Base-by-base conservation (phyloP, 2,797 vertebrate species). In the Halcyon leucocephala region DNA sequence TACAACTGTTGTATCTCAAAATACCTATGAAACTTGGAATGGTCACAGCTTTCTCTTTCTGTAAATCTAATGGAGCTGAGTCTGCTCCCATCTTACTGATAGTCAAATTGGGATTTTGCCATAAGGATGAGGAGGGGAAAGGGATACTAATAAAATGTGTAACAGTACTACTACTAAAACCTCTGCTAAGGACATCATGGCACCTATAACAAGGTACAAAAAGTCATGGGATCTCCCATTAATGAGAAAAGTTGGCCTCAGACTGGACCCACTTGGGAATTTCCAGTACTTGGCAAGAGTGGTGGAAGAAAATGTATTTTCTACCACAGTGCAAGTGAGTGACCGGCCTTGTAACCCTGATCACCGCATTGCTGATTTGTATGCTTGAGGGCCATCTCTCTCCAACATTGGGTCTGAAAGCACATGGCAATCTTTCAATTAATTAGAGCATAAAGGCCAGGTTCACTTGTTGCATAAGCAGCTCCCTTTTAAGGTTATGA, bases 401-500 rank as follows among this genome's bases (percentile, higher is more conserved):
- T n/a, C 55, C 71, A 93, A 28, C 66, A 81, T 55, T 54, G 67
- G 51, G 20, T 77, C 69, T 91, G 54, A 92, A 94, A 82, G 86
- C 77, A 78, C 11, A 78, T 5, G 81, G 67, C 25, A 82, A 81
- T 20, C 25, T 90, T 89, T 71, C 35, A 1, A 67, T 92, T 97
- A 96, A 94, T 96, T 95, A 95, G 71, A 95, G 35, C 24, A 89
- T 37, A 87, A 78, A 91, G 44, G 17, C 21, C 3, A 0, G 6
- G 78, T 65, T 96, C 81, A 93, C 41, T 78, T 86, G 25, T 73
- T 96, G 89, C 72, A 93, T 85, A 89, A 86, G 25, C 44, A 89
- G 52, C 21, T 91, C 14, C 37, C 84, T 95, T 91, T 92, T 69
- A 86, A 85, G 54, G 65, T 71, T 94, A 86, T 69, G 60, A 70